These are phyloP conservation scores for Menura novaehollandiae DNA, from an alignment of 2,113 vertebrate species.

Conservation along the genomic window DNA sequence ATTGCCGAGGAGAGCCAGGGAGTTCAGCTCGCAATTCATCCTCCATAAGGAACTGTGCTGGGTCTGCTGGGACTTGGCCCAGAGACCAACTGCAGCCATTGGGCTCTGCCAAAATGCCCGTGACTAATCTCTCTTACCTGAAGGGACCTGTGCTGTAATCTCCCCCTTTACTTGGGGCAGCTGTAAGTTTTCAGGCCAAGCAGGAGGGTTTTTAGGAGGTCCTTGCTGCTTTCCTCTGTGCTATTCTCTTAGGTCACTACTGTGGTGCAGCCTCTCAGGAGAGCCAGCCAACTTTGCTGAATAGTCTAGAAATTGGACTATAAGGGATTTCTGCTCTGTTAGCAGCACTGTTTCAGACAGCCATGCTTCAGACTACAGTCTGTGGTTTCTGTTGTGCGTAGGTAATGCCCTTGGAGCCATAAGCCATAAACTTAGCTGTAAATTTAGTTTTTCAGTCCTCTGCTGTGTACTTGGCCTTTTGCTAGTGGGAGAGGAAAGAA, in stretches of 20 bases:
- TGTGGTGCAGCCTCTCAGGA: rapidly evolving
- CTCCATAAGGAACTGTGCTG: not conserved
- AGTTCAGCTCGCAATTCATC: not conserved
- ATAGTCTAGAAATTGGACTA: not conserved
- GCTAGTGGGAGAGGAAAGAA: not conserved
- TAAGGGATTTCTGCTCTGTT: not conserved
- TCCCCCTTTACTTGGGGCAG: not conserved
- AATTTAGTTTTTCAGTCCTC: not conserved
- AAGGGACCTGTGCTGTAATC: not conserved
- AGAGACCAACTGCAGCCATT: not conserved
- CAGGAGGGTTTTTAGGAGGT: not conserved
- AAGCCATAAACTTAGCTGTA: not conserved
- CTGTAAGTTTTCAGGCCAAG: not conserved
- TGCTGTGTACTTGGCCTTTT: not conserved
- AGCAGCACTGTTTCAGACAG: not conserved
- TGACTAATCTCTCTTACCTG: not conserved
- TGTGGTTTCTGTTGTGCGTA: not conserved
- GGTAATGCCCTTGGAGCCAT: not conserved
- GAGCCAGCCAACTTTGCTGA: not conserved
- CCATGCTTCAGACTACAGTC: not conserved
- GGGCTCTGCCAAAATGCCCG: not conserved
- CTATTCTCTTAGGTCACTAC: not conserved
- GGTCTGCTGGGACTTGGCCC: not conserved
- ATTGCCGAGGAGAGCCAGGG: not conserved
- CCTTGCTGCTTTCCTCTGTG: not conserved